Evolutionary conservation across 1,140 invertebrate species (phyloP), one percentile per base, ranked within the genome.

Genomic region (Macrostomum lignano): DNA sequence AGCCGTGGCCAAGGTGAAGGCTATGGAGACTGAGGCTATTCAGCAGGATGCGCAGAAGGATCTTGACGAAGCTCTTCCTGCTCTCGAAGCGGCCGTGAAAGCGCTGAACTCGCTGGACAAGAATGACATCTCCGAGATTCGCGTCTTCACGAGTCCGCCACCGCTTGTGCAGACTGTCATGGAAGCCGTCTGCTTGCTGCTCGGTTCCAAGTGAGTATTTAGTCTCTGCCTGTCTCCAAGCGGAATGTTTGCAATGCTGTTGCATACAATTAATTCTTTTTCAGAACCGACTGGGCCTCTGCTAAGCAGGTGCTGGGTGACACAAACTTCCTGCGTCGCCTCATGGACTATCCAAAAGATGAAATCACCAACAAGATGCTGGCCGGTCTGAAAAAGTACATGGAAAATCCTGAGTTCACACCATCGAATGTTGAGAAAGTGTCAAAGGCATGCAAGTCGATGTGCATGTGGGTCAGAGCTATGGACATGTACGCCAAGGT

Each of bases 101-200:
- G 52, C 76, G 1, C 57, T 86, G 0, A 73, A 77, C 48, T 60
- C 72, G 1, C 55, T 84, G 0, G 79, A 78, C 43, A 82, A 82
- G 51, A 72, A 67, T 26, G 78, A 84, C 42, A 76, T 86, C 25
- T 73, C 76, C 49, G 78, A 84, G 54, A 55, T 84, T 5, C 68
- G 72, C 44, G 73, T 74, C 1, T 79, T 82, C 44, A 69, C 70
- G 34, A 77, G 77, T 30, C 57, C 57, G 5, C 57, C 57, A 31
- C 52, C 57, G 26, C 39, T 60, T 15, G 57, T 60, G 19, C 51
- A 57, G 36, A 58, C 52, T 11, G 57, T 60, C 17, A 56, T 86
- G 74, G 77, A 84, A 55, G 70, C 76, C 14, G 72, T 84, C 0
- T 77, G 74, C 55, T 64, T 81, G 30, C 56, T 86, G 0, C 44